Base-by-base conservation (phyloP, 2,113 vertebrate species). In the Cyphomyrus discorhynchus region DNA sequence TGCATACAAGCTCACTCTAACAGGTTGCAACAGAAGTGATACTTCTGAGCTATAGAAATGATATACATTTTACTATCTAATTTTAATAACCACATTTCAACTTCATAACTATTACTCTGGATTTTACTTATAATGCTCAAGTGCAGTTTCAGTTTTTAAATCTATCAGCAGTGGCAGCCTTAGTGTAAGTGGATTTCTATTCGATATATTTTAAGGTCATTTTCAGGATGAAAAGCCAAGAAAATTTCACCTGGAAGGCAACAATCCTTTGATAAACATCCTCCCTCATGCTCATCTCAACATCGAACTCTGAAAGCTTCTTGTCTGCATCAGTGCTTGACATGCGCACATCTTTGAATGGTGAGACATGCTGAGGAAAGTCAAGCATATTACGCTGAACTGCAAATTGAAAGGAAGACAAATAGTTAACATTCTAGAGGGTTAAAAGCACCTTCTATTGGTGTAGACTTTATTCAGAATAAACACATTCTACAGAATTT, bases 201-300 rank as follows among this genome's bases (percentile, higher is more conserved):
- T 77, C 5, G 5, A 35, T 31, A 74, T 35, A 74, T 35, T 74
- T 74, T 39, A 56, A 77, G 3, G n/a, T 31, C 6, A 70, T 24
- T 47, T 15, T 56, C 58, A 39, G 24, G 46, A 19, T 17, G 42
- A 86, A 66, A 6, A 53, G 46, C 0, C 5, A 49, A 21, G 3
- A 58, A 15, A 19, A 45, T 27, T 93, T 4, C 88, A 98, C 98
- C 97, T 99, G 96, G 90, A 99, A 96, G 91, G 97, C 97, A 0
- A 98, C 97, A 0, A 99, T 94, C 92, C 97, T 95, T 94, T 94
- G 97, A 95, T 99, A 99, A 70, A 99, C 98, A 0, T 99, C 98
- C 92, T 96, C 96, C 91, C 98, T 95, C 98, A 99, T 99, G 96
- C 98, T 99, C 97, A 98, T 99, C 95, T 99, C 98, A 93, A 99